Evolutionary conservation across 2,797 vertebrate species (phyloP).

Genomic region (Ispidina picta): DNA sequence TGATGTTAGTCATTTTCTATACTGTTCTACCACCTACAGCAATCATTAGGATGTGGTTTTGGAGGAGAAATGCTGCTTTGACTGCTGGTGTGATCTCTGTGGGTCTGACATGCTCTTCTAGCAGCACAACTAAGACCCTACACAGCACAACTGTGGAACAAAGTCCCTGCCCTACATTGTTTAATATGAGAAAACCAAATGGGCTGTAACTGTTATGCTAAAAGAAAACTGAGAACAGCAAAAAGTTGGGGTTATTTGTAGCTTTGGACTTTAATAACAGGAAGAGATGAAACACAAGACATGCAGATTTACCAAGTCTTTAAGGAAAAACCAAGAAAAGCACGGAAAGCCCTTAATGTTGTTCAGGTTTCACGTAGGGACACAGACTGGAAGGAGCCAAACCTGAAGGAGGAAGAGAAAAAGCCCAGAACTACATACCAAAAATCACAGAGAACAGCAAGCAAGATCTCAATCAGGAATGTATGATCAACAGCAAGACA

Average conservation of each 20-base stretch:
- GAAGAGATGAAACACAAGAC: conserved; percentile 78
- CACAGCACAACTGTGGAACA: background rate
- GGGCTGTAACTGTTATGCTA: background rate
- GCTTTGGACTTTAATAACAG: conserved; percentile 62
- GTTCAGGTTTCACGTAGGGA: conserved; percentile 99
- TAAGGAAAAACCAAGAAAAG: conserved; percentile 99
- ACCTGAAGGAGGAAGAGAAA: conserved; percentile 97
- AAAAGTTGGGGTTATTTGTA: conserved; percentile 56
- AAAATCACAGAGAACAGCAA: conserved; percentile 72
- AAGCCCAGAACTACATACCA: conserved; percentile 83
- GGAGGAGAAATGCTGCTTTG: background rate
- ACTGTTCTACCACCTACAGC: background rate
- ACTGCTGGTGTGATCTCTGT: background rate
- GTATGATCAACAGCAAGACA: conserved; percentile 26
- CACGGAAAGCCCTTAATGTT: conserved; percentile 98
- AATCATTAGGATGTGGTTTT: background rate
- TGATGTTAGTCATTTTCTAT: background rate
- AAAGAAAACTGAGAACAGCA: conserved; percentile 60
- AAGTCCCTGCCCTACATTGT: background rate
- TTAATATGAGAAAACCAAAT: background rate
- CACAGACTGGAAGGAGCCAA: conserved; percentile 98
- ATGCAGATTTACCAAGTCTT: conserved; percentile 96
- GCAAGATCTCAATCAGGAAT: conserved; percentile 70
- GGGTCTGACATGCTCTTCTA: background rate
- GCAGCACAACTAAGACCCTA: background rate